Conservation (phyloP, 2,113 vertebrate species). For the Bubalus kerabau region DNA sequence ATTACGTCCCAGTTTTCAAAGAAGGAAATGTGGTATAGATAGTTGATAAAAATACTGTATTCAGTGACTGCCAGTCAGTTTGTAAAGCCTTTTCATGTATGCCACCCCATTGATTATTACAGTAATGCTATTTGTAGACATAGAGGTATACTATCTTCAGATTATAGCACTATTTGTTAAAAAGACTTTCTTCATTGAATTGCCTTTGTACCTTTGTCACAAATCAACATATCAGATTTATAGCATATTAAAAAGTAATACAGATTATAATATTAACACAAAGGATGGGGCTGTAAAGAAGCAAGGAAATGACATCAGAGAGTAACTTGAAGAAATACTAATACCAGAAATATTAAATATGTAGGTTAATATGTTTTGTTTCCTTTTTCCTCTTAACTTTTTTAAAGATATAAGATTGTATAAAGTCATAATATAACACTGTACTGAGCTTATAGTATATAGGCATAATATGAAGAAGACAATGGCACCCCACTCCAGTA, state of each 20-base stretch:
- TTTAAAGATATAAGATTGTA: background rate
- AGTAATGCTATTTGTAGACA: background rate
- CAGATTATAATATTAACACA: background rate
- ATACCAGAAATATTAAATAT: background rate
- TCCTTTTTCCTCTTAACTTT: background rate
- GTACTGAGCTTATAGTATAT: background rate
- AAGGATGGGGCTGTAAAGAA: background rate
- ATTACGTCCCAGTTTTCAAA: background rate
- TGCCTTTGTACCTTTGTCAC: background rate
- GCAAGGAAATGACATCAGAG: background rate
- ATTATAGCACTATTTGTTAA: background rate
- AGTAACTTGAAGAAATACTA: background rate
- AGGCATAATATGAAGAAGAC: too few relatives aligned
- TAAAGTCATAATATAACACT: background rate
- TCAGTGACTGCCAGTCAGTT: background rate
- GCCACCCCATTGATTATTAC: background rate
- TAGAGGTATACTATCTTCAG: background rate
- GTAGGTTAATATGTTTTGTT: background rate
- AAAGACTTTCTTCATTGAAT: background rate
- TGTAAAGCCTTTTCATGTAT: background rate
- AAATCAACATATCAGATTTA: background rate
- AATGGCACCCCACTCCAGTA: too few relatives aligned
- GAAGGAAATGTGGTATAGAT: background rate
- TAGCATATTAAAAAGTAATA: background rate
- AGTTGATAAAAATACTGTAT: background rate